These are phyloP conservation scores for Setophaga kirtlandii DNA, from an alignment of 2,113 vertebrate genomes.

Conservation along the genomic window DNA sequence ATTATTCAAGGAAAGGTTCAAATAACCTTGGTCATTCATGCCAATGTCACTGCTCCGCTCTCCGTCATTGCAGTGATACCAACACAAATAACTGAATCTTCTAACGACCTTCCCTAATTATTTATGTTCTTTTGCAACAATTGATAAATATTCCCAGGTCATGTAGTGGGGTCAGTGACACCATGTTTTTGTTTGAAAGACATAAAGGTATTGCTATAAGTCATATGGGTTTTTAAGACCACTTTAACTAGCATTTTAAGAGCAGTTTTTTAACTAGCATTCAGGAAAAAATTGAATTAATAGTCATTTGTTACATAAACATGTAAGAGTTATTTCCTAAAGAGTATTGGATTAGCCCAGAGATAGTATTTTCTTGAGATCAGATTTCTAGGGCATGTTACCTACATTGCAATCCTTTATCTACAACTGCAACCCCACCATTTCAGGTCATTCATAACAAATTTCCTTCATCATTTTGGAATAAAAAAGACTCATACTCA, in stretches of 20 bases:
- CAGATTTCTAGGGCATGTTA: background rate
- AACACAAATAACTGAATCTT: background rate
- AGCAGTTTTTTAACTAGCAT: background rate
- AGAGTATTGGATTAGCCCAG: background rate
- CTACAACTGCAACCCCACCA: background rate
- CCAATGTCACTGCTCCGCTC: background rate
- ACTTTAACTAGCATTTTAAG: background rate
- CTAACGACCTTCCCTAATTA: background rate
- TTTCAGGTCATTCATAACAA: background rate
- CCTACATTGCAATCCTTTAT: background rate
- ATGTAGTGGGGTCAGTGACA: background rate
- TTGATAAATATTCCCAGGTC: background rate
- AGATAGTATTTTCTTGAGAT: background rate
- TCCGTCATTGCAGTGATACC: background rate
- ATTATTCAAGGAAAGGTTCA: background rate
- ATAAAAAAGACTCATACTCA: background rate
- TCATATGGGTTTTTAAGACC: background rate
- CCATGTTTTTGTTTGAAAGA: background rate
- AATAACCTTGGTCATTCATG: background rate
- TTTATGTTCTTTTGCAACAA: background rate
- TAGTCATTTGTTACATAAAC: background rate
- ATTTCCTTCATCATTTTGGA: background rate
- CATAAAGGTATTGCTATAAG: background rate
- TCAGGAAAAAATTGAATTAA: background rate
- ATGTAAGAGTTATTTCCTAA: background rate